These are phyloP conservation scores for Neodiprion lecontei DNA, from an alignment of 1,140 invertebrate genomes.

Conservation along the genomic window DNA sequence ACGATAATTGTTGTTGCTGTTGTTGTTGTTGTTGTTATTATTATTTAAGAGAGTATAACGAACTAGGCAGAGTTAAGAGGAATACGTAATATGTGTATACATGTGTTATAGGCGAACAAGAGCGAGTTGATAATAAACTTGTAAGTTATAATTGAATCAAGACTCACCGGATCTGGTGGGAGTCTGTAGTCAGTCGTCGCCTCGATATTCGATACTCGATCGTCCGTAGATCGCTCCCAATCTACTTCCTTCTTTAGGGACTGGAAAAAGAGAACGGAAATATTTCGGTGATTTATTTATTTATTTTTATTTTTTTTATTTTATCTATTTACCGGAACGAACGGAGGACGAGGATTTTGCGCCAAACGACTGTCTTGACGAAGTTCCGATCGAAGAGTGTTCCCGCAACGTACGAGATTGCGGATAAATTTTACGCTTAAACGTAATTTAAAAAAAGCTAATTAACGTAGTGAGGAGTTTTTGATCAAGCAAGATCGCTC, in stretches of 20 bases:
- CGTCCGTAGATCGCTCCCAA: constrained; percentile 78
- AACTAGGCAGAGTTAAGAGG: neutral
- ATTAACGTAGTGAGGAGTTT: no score
- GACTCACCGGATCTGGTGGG: constrained; percentile 83
- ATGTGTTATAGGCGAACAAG: neutral
- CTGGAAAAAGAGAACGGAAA: constrained; percentile 59
- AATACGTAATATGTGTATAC: neutral
- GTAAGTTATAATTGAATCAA: constrained; percentile 23
- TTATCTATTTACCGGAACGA: neutral
- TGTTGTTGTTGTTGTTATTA: neutral
- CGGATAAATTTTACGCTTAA: no score
- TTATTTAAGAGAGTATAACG: neutral
- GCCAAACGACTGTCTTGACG: no score
- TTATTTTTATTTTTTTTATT: neutral
- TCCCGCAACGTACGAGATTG: no score
- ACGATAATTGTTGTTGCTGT: constrained; percentile 7
- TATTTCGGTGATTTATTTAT: no score
- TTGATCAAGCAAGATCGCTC: no score
- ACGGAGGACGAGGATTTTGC: neutral
- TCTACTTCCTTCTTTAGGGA: constrained; percentile 88
- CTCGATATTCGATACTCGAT: constrained; percentile 75
- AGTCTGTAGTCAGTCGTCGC: constrained; percentile 79
- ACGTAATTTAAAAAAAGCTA: no score
- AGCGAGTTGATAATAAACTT: neutral
- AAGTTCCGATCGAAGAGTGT: no score